These are phyloP conservation scores for Apodemus speciosus DNA, from an alignment of 2,113 vertebrate genomes.

Conservation along the genomic window DNA sequence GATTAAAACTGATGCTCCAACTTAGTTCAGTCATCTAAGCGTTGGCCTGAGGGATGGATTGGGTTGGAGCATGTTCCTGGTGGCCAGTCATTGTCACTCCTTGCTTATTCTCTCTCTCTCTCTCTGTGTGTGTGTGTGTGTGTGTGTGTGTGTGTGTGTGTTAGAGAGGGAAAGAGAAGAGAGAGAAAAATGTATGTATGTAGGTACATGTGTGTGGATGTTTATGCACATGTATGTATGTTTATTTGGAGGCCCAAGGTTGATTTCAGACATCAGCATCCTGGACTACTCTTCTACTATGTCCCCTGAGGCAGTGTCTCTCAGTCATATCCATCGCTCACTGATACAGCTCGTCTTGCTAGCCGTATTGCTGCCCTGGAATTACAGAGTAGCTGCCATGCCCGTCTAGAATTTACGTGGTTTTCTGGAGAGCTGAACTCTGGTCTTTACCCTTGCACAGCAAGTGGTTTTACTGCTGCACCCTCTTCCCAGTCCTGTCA, in stretches of 20 bases:
- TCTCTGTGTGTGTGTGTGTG: no score
- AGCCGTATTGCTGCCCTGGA: neutral
- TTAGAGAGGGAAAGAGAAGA: neutral
- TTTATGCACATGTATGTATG: neutral
- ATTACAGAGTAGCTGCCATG: neutral
- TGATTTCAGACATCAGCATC: neutral
- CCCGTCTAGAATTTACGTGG: neutral
- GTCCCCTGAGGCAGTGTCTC: neutral
- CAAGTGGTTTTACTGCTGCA: neutral
- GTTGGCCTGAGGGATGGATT: constrained; percentile 28
- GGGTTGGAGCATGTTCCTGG: neutral
- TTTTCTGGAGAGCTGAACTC: neutral
- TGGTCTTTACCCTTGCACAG: neutral
- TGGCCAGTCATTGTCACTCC: neutral
- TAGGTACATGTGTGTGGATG: neutral
- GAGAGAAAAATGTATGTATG: neutral
- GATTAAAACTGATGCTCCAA: neutral
- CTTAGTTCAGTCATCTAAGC: neutral
- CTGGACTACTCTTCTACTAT: neutral
- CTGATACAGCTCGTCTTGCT: neutral
- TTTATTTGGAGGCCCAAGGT: neutral
- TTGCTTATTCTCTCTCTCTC: neutral
- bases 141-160: neutral
- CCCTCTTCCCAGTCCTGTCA: neutral
- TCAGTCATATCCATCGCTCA: neutral